A percentile compares a stretch with the other conserved stretches of the same genome.
Conservation (phyloP, 2,888 invertebrate genomes). For the Drosophila emarginata region DNA sequence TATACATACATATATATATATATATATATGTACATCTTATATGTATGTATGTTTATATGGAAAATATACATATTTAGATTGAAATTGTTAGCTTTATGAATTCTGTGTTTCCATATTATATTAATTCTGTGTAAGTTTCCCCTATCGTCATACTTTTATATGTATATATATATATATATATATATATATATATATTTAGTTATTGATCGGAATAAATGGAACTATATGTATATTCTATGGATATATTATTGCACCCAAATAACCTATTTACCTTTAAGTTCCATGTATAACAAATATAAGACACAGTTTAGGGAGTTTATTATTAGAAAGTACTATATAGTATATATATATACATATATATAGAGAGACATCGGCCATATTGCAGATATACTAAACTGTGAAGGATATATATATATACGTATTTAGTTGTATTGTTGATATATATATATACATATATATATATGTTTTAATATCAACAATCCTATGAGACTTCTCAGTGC, state of each 20-base stretch:
- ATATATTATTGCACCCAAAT: not conserved
- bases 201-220: not conserved
- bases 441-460: not conserved
- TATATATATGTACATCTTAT: conserved; percentile 21
- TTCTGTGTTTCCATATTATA: conserved; percentile 32
- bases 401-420: not conserved
- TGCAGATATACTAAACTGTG: not conserved
- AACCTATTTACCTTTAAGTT: not conserved
- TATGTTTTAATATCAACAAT: not conserved
- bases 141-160: not conserved
- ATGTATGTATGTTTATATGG: conserved; percentile 16
- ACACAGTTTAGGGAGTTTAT: not conserved
- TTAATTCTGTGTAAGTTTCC: not conserved
- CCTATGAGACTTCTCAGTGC: not conserved
- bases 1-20: conserved; percentile 19
- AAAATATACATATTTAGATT: conserved; percentile 29
- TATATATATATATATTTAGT: not conserved
- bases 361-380: not conserved
- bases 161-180: not conserved
- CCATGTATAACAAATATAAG: not conserved
- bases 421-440: not conserved
- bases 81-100: conserved; percentile 43
- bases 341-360: not conserved
- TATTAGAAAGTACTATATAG: no score
- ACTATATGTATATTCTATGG: not conserved